phyloP scores from a whole-genome alignment of 2,888 invertebrate genomes.

The Eristalis tenax region DNA sequence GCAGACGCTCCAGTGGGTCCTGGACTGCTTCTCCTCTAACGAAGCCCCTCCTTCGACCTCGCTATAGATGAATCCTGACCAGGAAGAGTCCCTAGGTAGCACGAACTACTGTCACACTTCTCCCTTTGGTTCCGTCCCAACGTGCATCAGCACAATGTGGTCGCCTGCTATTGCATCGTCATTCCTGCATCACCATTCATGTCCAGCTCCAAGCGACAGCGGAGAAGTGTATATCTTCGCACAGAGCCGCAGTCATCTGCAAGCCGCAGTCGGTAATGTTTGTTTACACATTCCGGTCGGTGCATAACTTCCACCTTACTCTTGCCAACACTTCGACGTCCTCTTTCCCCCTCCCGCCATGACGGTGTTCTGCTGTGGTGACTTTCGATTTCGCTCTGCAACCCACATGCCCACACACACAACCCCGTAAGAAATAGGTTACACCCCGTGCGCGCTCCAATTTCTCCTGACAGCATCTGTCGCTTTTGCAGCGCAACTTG shows the following conservation, averaged over 20 bases:
- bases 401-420: background rate
- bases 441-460: conserved; percentile 23
- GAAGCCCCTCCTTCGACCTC: too few species aligned
- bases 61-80: too few species aligned
- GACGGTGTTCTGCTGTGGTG: conserved; percentile 55
- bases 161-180: background rate
- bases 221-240: conserved; percentile 20
- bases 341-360: conserved; percentile 28
- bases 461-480: conserved; percentile 1
- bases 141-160: too few species aligned
- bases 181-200: background rate
- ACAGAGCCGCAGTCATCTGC: background rate
- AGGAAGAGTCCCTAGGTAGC: too few species aligned
- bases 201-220: background rate
- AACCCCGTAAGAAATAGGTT: conserved; percentile 41
- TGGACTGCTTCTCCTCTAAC: too few species aligned
- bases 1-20: too few species aligned
- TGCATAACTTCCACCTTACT: conserved; percentile 18
- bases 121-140: too few species aligned
- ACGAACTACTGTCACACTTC: too few species aligned
- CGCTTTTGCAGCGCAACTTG: conserved; percentile 21
- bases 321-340: conserved; percentile 6
- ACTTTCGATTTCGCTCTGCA: conserved; percentile 63
- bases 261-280: background rate
- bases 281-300: conserved; percentile 36